Conservation (phyloP, 2,113 vertebrate species). For the Aspiorhynchus laticeps region DNA sequence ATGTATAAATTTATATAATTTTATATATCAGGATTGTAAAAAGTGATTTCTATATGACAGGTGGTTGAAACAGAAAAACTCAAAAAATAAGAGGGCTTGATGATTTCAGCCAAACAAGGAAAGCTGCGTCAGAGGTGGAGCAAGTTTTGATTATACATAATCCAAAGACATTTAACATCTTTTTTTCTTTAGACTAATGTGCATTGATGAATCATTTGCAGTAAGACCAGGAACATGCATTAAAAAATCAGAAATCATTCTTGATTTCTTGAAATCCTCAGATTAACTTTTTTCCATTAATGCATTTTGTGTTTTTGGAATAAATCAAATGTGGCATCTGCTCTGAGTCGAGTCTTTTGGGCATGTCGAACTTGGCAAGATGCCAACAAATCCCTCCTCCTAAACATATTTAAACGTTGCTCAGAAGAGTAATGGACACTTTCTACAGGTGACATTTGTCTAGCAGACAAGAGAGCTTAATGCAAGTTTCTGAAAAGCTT, state of each 20-base stretch:
- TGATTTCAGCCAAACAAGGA: background rate
- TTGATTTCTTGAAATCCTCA: background rate
- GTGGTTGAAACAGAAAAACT: background rate
- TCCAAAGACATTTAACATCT: background rate
- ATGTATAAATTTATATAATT: too few species aligned
- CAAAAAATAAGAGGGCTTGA: background rate
- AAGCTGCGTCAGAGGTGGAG: background rate
- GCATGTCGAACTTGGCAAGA: background rate
- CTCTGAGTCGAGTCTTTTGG: background rate
- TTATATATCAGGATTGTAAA: background rate
- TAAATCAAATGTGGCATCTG: background rate
- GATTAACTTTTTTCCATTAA: background rate
- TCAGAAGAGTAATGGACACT: constrained; percentile 16
- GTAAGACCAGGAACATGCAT: background rate
- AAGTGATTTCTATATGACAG: background rate
- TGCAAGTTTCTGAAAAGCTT: constrained; percentile 10
- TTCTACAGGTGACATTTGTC: constrained; percentile 9
- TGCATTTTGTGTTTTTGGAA: background rate
- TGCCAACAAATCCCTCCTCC: background rate
- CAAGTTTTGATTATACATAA: constrained; percentile 8
- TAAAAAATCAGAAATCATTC: background rate
- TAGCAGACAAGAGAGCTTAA: constrained; percentile 28
- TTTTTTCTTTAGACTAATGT: background rate
- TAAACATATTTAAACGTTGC: background rate
- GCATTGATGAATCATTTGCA: background rate